These are phyloP conservation scores for Standfussiana lucernea DNA, from an alignment of 2,888 invertebrate species.

Conservation along the genomic window DNA sequence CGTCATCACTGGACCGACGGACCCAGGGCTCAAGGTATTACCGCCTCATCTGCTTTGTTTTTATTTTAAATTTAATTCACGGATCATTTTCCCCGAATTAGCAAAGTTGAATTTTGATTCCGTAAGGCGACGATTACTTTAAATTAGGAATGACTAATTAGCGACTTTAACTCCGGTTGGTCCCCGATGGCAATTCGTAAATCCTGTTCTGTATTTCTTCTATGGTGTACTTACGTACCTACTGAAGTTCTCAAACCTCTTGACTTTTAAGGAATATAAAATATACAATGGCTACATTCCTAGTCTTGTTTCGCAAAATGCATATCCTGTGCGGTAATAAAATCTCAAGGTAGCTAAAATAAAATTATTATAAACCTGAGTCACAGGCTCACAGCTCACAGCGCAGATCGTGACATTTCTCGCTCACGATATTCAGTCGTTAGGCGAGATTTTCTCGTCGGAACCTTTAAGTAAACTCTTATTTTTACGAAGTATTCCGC, in stretches of 20 bases:
- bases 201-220: neutral
- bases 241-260: slow-evolving; percentile 6
- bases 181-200: neutral
- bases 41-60: slow-evolving; percentile 79
- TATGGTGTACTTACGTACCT: neutral
- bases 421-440: slow-evolving; percentile 70
- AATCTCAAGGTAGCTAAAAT: slow-evolving; percentile 59
- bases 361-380: slow-evolving; percentile 66
- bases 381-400: slow-evolving; percentile 44
- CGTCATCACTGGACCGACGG: slow-evolving; percentile 81
- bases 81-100: slow-evolving; percentile 75
- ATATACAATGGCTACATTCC: neutral
- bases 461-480: slow-evolving; percentile 68
- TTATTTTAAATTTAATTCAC: slow-evolving; percentile 71
- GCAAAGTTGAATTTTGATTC: slow-evolving; percentile 64
- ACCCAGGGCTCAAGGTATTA: slow-evolving; percentile 79
- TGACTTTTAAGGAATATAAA: slow-evolving; percentile 15
- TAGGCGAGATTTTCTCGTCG: slow-evolving; percentile 68
- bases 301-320: slow-evolving; percentile 26
- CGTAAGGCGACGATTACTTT: slow-evolving; percentile 43
- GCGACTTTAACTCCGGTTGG: slow-evolving; percentile 9
- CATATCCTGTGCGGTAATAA: slow-evolving; percentile 39
- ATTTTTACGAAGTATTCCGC: slow-evolving; percentile 70
- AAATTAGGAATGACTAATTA: slow-evolving; percentile 62
- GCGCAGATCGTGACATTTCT: slow-evolving; percentile 64